Evolutionary conservation across 2,888 invertebrate genomes (phyloP).

Genomic region (Amblyteles armatorius): DNA sequence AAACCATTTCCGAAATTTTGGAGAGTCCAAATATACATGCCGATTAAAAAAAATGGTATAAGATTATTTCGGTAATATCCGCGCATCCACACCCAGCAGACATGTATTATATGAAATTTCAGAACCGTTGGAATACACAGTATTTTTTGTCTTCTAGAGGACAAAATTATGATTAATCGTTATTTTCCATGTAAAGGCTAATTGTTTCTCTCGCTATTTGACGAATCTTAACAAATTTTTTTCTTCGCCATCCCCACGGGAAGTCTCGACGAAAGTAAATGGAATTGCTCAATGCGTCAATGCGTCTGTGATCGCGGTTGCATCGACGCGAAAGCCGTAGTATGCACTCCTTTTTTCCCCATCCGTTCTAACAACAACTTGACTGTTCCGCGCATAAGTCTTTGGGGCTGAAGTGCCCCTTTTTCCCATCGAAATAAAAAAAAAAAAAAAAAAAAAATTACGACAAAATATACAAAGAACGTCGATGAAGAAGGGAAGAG

Average conservation of each 20-base stretch:
- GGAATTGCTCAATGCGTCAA: slow-evolving; percentile 17
- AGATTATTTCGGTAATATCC: too few relatives aligned
- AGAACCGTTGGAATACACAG: too few relatives aligned
- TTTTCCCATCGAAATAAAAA: background rate
- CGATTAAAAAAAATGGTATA: too few relatives aligned
- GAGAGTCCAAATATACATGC: too few relatives aligned
- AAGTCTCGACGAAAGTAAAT: slow-evolving; percentile 8
- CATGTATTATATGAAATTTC: too few relatives aligned
- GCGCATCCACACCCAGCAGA: too few relatives aligned
- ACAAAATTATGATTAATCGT: background rate
- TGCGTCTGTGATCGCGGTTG: background rate
- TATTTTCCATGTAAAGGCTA: background rate
- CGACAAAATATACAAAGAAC: background rate
- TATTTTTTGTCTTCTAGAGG: too few relatives aligned
- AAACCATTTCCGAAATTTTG: too few relatives aligned
- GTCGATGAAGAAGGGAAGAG: slow-evolving; percentile 7
- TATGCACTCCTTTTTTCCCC: slow-evolving; percentile 15
- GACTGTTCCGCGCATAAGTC: background rate
- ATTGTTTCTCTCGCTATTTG: background rate
- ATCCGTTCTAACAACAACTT: slow-evolving; percentile 5
- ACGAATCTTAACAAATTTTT: background rate
- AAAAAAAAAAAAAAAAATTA: background rate
- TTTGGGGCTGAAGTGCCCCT: background rate
- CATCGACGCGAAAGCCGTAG: slow-evolving; percentile 32
- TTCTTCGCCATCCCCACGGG: background rate